These are phyloP conservation scores for Meriones psammophilus DNA, from an alignment of 2,797 vertebrate genomes.

Conservation along the genomic window DNA sequence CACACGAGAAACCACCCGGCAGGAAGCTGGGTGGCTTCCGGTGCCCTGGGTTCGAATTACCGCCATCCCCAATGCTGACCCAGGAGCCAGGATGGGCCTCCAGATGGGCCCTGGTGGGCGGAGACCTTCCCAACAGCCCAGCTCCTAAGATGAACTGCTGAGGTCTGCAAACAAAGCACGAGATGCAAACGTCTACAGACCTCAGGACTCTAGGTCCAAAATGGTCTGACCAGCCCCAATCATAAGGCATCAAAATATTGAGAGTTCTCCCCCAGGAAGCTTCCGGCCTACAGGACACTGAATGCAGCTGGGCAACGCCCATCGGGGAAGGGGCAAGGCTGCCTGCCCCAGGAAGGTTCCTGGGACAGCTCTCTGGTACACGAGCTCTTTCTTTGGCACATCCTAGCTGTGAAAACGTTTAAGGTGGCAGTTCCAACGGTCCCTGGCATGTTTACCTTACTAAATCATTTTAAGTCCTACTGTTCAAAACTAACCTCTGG, in stretches of 20 bases:
- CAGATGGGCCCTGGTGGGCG: no score
- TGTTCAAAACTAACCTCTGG: conserved; percentile 51
- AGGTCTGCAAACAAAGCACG: neutral
- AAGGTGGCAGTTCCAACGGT: neutral
- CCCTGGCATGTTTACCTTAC: neutral
- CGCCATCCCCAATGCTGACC: no score
- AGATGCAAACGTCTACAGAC: neutral
- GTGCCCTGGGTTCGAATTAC: neutral
- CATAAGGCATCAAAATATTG: neutral
- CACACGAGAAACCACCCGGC: neutral
- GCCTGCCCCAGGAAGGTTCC: neutral
- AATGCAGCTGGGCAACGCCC: neutral
- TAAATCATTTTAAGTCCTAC: conserved; percentile 9
- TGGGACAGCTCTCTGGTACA: neutral
- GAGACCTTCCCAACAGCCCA: no score
- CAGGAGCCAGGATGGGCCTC: no score
- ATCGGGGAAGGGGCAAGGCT: neutral
- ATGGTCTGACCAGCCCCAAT: conserved; percentile 17
- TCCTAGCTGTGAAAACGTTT: conserved; percentile 35
- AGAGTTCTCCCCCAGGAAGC: neutral
- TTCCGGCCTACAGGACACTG: neutral
- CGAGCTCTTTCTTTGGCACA: neutral
- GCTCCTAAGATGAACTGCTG: neutral
- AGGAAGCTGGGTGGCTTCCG: neutral
- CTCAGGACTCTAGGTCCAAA: neutral